Base-by-base conservation (phyloP, 2,797 vertebrate species). In the Acomys russatus region DNA sequence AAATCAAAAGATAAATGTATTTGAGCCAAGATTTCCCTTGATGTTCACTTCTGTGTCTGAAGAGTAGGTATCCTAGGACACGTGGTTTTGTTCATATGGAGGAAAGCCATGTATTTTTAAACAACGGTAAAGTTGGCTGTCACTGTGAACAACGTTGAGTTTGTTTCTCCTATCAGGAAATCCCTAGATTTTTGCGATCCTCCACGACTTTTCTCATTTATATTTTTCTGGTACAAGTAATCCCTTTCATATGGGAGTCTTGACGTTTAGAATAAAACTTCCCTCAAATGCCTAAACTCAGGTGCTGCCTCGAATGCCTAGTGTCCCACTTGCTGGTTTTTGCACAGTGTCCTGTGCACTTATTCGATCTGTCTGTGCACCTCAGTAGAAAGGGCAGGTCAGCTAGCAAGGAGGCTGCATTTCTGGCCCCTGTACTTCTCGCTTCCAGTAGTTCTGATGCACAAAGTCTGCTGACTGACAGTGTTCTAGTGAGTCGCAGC, bases 1-100 rank as follows among this genome's bases (percentile, higher is more conserved):
- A 70, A 77, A 93, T n/a, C 61, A 68, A 79, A 93, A 95, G 22
- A 80, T 91, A 63, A 90, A 70, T 90, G 91, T 77, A 89, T 90
- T 12, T 73, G 56, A 93, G 86, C 51, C 64, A 82, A 84, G 56
- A 96, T 61, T 56, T 95, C 23, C 84, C 88, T 79, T 73, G 23
- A 70, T 82, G 78, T 87, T 51, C 25, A 23, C 73, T 74, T 92
- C 38, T n/a, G 10, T 83, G 76, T 77, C 85, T 92, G 7, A 90
- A 85, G 88, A 96, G 35, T 84, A 49, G 88, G 2, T 78, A 89
- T 83, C 33, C 2, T 61, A 74, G 9, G 20, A 64, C 49, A 44
- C 66, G 17, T 3, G 5, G 5, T 30, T 66, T 83, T 92, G 25
- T 63, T 92, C 94, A 56, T 61, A 22, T 56, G 66, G 63, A 83